Conservation (phyloP, 2,113 vertebrate species). For the Motacilla alba region DNA sequence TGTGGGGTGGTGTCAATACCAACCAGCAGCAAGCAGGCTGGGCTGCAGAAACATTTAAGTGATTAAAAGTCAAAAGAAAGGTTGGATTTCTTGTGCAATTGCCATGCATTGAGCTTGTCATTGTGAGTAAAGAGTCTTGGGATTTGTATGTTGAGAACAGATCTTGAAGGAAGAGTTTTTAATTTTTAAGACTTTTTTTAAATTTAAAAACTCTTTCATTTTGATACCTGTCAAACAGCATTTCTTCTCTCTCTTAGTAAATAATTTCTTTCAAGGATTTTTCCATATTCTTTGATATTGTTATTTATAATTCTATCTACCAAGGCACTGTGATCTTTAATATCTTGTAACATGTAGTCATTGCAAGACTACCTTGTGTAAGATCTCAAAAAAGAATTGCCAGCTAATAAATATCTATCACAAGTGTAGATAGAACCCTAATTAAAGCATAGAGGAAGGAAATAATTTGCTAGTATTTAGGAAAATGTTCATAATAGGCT, state of each 20-base stretch:
- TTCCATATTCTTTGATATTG: background rate
- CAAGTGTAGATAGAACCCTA: background rate
- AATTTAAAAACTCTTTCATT: background rate
- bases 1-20: background rate
- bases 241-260: background rate
- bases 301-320: background rate
- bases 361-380: background rate
- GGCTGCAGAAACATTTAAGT: background rate
- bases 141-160: background rate
- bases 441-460: background rate
- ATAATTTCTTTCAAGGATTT: background rate
- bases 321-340: background rate
- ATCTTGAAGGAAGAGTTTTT: background rate
- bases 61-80: background rate
- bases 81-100: background rate
- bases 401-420: background rate
- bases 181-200: background rate
- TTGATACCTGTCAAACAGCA: background rate
- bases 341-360: background rate
- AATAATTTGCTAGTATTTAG: background rate
- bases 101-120: accelerated
- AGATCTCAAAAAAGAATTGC: background rate
- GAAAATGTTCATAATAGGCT: background rate
- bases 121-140: background rate
- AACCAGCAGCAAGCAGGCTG: background rate